Evolutionary conservation across 1,140 invertebrate genomes (phyloP), one percentile per base, ranked within the genome.

Genomic region (Ceratitis capitata): DNA sequence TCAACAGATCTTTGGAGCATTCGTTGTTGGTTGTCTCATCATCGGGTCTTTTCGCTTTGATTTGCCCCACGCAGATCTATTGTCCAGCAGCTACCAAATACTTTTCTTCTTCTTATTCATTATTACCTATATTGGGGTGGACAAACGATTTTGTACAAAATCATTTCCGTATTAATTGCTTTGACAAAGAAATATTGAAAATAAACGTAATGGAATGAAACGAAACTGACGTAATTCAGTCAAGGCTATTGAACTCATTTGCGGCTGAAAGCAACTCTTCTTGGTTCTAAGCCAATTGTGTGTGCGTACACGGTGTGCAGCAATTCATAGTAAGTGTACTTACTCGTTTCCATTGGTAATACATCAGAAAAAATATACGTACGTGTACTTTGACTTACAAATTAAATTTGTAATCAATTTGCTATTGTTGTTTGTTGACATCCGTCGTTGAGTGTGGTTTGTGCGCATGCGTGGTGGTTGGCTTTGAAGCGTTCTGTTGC

Each of bases 341-440:
- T n/a, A n/a, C n/a, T n/a, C n/a, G n/a, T n/a, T n/a, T n/a, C n/a
- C n/a, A n/a, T n/a, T n/a, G n/a, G n/a, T 0, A 78, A 26, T 23
- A 45, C 19, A 9, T 78, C 12, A 69, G 35, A 19, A 14, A 6
- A 35, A 69, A 14, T 6, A 39, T 35, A 39, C 29, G 14, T 35
- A n/a, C 29, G n/a, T n/a, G n/a, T n/a, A n/a, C n/a, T n/a, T n/a
- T n/a, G n/a, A 42, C 19, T 45, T 47, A 45, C 69, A 78, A 78
- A 78, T 78, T 78, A 32, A n/a, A 69, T 69, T 69, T 69, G 64
- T 42, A 69, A 69, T 69, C 64, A 69, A 19, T 69, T 69, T 42
- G 32, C 64, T 69, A n/a, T 69, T 64, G 56, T 64, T 35, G 35
- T 42, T 69, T 69, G 35, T 69, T 69, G 64, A 69, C 64, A 39